Base-by-base conservation (phyloP, 1,140 invertebrate species). In the Tenebrio molitor region DNA sequence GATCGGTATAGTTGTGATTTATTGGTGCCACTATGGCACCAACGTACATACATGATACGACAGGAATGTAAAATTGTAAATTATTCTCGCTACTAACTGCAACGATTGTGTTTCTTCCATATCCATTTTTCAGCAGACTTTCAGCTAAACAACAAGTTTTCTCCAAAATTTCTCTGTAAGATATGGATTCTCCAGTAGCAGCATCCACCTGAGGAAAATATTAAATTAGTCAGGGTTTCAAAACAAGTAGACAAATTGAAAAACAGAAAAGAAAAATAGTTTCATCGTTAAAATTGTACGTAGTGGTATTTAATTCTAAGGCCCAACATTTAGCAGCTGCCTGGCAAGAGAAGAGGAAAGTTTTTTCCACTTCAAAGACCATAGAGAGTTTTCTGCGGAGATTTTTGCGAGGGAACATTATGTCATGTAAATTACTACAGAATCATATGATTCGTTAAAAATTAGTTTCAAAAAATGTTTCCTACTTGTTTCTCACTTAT, bases 71-170 rank as follows among this genome's bases (percentile, higher is more conserved):
- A 72, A 84, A 90, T 71, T 87, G 82, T 0, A 86, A 62, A 65
- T 83, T 83, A 76, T 90, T 90, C 73, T 90, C 88, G 69, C 86
- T 86, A 44, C 83, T 85, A 65, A 90, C 77, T 0, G 81, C 84
- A 10, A 90, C 76, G 66, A 85, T 84, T 74, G 69, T 66, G 34
- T 75, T 46, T 5, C 17, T 17, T 8, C 17, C 63, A 23, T 69
- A 72, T 6, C 75, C 75, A 33, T 25, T 50, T 36, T 50, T 73
- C 19, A 50, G 63, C 7, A 78, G 19, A 23, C 63, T 70, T 67
- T 75, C 29, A 1, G 76, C 77, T 34, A 78, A 41, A 2, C 16
- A 50, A 19, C 72, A 73, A 1, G 73, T 53, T 14, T 39, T 33
- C 68, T 75, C 19, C 21, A 78, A 29, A 4, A 79, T 15, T 2